Conservation (phyloP, 2,888 invertebrate genomes). For the Drosophila tanythrix region DNA sequence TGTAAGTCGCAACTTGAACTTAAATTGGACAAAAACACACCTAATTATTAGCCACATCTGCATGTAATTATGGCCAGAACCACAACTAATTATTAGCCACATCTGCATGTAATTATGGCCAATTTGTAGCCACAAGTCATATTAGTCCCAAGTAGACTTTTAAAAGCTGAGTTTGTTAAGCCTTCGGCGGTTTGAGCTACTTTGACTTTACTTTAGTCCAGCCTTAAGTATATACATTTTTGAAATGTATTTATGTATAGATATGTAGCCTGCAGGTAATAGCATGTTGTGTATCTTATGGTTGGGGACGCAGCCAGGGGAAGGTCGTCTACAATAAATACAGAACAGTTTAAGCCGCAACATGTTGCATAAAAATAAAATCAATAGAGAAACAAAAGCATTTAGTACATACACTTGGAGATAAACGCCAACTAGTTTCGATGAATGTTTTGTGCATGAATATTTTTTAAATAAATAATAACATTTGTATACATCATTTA, state of each 20-base stretch:
- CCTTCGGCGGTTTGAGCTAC: neutral
- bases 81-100: neutral
- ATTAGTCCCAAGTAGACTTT: conserved; percentile 11
- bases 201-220: neutral
- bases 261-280: conserved; percentile 22
- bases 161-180: conserved; percentile 12
- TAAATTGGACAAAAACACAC: neutral
- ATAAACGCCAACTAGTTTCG: neutral
- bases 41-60: neutral
- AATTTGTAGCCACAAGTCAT: neutral
- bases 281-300: conserved; percentile 32
- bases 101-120: neutral
- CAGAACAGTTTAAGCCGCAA: neutral
- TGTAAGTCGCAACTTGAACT: conserved; percentile 2
- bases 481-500: no score
- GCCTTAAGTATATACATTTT: no score
- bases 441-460: no score
- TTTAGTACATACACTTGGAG: neutral
- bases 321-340: neutral
- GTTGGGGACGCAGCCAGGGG: neutral
- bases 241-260: neutral
- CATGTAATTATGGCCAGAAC: conserved; percentile 1
- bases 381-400: neutral
- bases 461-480: no score
- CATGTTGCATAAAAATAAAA: conserved; percentile 1